phyloP scores from a whole-genome alignment of 2,113 vertebrate species.

The Zosterops borbonicus region DNA sequence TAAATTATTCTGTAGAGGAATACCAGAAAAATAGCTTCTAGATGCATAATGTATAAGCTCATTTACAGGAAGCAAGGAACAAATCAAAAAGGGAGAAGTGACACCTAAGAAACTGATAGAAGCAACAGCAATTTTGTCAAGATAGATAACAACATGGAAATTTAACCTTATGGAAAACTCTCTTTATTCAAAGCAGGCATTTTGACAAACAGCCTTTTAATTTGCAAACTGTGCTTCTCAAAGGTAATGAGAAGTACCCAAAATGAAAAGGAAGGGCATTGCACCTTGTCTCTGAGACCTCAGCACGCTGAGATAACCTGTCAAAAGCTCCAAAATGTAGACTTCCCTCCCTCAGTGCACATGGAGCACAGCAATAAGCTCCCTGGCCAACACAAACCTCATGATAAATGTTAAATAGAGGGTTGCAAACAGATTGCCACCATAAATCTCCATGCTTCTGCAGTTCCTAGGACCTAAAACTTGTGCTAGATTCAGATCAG shows the following conservation, averaged over 20 bases:
- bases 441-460: not conserved
- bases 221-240: not conserved
- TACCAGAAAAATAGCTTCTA: conserved; percentile 8
- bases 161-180: not conserved
- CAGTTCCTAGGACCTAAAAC: not conserved
- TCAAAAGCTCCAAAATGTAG: not conserved
- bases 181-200: not conserved
- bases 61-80: not conserved
- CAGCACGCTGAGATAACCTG: not conserved
- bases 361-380: not conserved
- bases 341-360: not conserved
- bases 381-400: not conserved
- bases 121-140: not conserved
- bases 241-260: not conserved
- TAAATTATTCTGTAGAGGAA: conserved; percentile 20
- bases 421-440: not conserved
- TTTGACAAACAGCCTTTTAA: not conserved
- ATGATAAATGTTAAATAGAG: not conserved
- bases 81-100: not conserved
- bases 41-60: not conserved
- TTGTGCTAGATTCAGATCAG: not conserved
- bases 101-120: not conserved
- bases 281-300: not conserved
- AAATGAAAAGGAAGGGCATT: not conserved
- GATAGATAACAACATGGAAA: not conserved